Percentiles rank a stretch among this genome's conserved stretches.
These are phyloP conservation scores for Rhysida immarginata DNA, from an alignment of 1,140 invertebrate genomes.

Conservation along the genomic window DNA sequence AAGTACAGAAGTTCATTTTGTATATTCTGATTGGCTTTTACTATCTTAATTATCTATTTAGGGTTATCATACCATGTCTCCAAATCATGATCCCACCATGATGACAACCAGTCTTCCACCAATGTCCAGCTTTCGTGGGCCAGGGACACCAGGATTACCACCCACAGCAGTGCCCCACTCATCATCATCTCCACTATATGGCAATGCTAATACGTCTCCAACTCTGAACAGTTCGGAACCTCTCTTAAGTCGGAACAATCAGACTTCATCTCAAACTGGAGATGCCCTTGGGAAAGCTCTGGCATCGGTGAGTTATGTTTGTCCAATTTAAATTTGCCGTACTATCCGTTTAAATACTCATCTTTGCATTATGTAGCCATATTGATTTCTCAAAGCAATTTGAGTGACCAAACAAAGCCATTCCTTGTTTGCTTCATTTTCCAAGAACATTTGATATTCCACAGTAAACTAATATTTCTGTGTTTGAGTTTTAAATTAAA, in stretches of 20 bases:
- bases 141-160: constrained; percentile 24
- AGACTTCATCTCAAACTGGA: constrained; percentile 36
- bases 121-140: constrained; percentile 77
- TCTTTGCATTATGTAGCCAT: too few relatives aligned
- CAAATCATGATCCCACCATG: constrained; percentile 41
- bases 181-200: constrained; percentile 25
- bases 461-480: too few relatives aligned
- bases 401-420: too few relatives aligned
- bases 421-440: too few relatives aligned
- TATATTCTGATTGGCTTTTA: constrained; percentile 19
- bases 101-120: constrained; percentile 65
- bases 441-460: too few relatives aligned
- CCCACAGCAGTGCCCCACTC: constrained; percentile 14
- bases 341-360: too few relatives aligned
- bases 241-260: constrained; percentile 24
- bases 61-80: constrained; percentile 42
- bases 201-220: constrained; percentile 25
- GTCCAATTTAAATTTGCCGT: too few relatives aligned
- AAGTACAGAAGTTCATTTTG: too few relatives aligned
- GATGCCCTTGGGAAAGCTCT: constrained; percentile 63
- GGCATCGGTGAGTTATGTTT: constrained; percentile 53
- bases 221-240: constrained; percentile 34
- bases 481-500: too few relatives aligned
- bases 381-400: too few relatives aligned
- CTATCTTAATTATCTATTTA: constrained; percentile 20